These are phyloP conservation scores for Colletes collaris DNA, from an alignment of 2,888 invertebrate species.

Conservation along the genomic window DNA sequence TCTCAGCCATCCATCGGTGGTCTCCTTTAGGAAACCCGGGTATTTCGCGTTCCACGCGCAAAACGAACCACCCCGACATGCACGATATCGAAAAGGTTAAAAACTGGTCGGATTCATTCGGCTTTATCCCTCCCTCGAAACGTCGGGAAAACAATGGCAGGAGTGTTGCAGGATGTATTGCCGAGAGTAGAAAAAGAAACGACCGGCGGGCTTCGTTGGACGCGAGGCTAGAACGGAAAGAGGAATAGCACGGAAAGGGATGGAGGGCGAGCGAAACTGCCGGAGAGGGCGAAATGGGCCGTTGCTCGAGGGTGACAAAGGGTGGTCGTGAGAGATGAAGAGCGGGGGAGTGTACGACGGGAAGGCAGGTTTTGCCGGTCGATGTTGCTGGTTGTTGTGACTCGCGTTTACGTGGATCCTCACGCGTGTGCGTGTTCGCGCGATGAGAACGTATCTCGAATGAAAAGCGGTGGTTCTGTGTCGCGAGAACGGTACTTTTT, in stretches of 20 bases:
- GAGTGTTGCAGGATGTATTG: conserved; percentile 50
- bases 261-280: conserved; percentile 10
- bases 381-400: conserved; percentile 35
- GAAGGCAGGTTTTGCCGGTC: conserved; percentile 41
- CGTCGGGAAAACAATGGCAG: conserved; percentile 46
- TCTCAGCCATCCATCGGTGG: too few species aligned
- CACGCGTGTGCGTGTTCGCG: background rate
- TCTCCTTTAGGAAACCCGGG: too few species aligned
- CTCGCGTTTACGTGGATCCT: background rate
- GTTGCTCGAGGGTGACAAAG: conserved; percentile 53
- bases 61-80: too few species aligned
- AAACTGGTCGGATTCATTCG: conserved; percentile 13
- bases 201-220: conserved; percentile 5
- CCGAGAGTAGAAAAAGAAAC: conserved; percentile 40
- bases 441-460: background rate
- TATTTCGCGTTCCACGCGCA: too few species aligned
- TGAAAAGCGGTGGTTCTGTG: background rate
- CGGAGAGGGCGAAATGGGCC: conserved; percentile 23
- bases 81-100: conserved; percentile 27
- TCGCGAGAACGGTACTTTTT: too few species aligned
- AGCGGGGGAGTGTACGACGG: conserved; percentile 10
- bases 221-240: conserved; percentile 6
- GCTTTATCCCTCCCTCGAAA: conserved; percentile 8
- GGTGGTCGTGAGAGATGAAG: conserved; percentile 37
- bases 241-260: conserved; percentile 5